phyloP scores from a whole-genome alignment of 2,113 vertebrate species.

The Tyrannus savana region DNA sequence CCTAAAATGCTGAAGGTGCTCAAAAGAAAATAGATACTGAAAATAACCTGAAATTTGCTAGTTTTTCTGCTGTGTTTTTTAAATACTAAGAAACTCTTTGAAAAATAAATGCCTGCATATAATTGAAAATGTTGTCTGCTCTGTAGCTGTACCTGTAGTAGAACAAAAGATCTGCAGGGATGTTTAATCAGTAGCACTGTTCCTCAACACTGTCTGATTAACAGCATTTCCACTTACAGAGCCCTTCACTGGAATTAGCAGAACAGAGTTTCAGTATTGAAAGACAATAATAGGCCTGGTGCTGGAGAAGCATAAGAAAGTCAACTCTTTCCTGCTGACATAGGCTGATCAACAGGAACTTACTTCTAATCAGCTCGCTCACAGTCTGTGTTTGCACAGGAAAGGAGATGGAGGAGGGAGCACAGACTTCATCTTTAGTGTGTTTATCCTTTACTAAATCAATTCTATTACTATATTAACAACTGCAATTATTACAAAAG shows the following conservation, averaged over 20 bases:
- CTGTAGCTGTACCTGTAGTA: neutral
- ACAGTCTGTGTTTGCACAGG: neutral
- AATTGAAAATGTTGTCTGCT: slow-evolving; percentile 12
- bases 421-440: neutral
- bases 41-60: neutral
- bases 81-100: neutral
- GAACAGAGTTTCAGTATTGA: neutral
- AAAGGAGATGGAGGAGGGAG: neutral
- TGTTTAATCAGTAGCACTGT: slow-evolving; percentile 33
- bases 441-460: neutral
- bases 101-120: neutral
- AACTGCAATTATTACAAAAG: neutral
- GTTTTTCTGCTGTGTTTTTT: neutral
- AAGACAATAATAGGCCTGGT: neutral
- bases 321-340: neutral
- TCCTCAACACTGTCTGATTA: slow-evolving; percentile 40
- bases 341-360: neutral
- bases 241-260: neutral
- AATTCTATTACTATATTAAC: neutral
- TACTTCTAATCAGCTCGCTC: neutral
- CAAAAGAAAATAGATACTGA: neutral
- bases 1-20: neutral
- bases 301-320: neutral
- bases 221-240: neutral
- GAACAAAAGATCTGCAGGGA: slow-evolving; percentile 23